These are phyloP conservation scores for Coccyzus lansbergi DNA, from an alignment of 2,797 vertebrate genomes.

Conservation along the genomic window DNA sequence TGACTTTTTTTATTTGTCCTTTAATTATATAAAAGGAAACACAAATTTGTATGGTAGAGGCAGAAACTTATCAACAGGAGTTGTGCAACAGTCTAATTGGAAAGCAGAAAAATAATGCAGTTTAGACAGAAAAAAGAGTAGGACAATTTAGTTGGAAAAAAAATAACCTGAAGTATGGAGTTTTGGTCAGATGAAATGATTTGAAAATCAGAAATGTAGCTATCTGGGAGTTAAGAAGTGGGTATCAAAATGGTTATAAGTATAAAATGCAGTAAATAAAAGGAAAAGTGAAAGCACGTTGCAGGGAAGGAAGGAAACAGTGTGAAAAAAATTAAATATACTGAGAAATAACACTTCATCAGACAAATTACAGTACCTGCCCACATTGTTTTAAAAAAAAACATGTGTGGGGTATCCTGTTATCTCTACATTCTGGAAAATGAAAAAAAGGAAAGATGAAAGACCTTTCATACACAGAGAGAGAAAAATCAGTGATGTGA, in stretches of 20 bases:
- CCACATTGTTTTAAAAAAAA: neutral
- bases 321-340: neutral
- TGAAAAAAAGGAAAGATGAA: neutral
- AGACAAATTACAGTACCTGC: neutral
- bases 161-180: neutral
- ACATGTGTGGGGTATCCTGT: neutral
- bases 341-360: neutral
- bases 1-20: neutral
- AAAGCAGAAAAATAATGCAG: neutral
- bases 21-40: neutral
- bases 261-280: neutral
- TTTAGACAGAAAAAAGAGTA: neutral
- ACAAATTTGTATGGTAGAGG: neutral
- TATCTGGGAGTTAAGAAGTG: neutral
- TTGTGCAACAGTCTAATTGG: neutral
- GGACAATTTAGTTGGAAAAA: neutral
- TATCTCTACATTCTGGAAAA: conserved; percentile 1
- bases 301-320: neutral
- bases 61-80: neutral
- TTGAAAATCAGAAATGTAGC: too few relatives aligned
- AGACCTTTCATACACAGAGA: neutral
- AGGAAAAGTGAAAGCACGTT: neutral
- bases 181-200: neutral
- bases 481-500: neutral
- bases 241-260: neutral